Evolutionary conservation across 2,797 vertebrate genomes (phyloP).

Genomic region (Poecile montanus): DNA sequence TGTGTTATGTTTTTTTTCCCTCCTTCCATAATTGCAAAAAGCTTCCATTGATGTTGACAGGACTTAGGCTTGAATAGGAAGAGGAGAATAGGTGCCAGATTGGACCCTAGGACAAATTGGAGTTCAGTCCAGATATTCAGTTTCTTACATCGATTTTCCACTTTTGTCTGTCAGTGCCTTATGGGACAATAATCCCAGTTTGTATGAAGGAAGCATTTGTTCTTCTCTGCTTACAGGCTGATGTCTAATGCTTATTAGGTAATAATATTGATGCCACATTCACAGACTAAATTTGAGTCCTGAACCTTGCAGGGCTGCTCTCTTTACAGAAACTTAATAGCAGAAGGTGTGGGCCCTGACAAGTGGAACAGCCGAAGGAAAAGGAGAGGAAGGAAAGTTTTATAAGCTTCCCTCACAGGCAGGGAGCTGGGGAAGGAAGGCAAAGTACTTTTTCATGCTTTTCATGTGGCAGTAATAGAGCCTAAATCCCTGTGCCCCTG

Average conservation of each 20-base stretch:
- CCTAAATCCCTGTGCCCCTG: not conserved
- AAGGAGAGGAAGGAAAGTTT: not conserved
- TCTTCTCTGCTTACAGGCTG: constrained; percentile 19
- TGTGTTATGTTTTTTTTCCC: not conserved
- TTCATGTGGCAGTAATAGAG: not conserved
- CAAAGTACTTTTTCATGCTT: not conserved
- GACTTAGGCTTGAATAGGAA: constrained; percentile 25
- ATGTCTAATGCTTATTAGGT: constrained; percentile 6
- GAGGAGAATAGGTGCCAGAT: constrained; percentile 35
- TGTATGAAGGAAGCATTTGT: not conserved
- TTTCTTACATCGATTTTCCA: constrained; percentile 14
- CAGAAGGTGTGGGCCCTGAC: not conserved
- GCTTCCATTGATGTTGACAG: constrained; percentile 1
- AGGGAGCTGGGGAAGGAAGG: not conserved
- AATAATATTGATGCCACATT: not conserved
- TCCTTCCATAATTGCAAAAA: constrained; percentile 47
- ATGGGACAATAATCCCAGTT: constrained; percentile 23
- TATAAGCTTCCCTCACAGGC: not conserved
- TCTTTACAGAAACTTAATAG: not conserved
- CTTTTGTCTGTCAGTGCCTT: constrained; percentile 22
- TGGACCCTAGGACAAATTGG: constrained; percentile 13
- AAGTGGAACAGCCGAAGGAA: not conserved
- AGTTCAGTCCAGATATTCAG: constrained; percentile 27
- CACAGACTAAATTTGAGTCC: not conserved
- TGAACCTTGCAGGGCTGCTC: not conserved